Conservation (phyloP, 2,797 vertebrate genomes). For the Okamejei kenojei region DNA sequence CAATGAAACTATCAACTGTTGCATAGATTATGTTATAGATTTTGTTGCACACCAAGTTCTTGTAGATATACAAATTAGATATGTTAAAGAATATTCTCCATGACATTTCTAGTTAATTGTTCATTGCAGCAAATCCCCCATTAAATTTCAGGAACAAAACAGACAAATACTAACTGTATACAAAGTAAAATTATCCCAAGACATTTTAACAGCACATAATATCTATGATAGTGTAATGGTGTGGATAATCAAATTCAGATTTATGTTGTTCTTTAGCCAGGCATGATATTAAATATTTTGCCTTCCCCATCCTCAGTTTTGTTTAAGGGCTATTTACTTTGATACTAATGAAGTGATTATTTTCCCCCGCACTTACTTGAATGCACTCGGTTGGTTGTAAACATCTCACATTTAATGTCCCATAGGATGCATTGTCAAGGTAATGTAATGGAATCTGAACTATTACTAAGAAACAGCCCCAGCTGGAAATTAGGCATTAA, state of each 20-base stretch:
- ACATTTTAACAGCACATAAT: not conserved
- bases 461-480: not conserved
- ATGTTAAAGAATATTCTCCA: not conserved
- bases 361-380: not conserved
- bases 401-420: not conserved
- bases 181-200: not conserved
- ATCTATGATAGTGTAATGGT: not conserved
- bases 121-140: not conserved
- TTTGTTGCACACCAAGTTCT: not conserved
- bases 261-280: not conserved
- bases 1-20: not conserved
- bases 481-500: not conserved
- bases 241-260: not conserved
- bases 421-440: conserved; percentile 2
- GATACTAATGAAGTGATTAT: not conserved
- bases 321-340: not conserved
- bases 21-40: too few relatives aligned
- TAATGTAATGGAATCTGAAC: conserved; percentile 6
- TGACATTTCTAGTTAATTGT: not conserved
- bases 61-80: not conserved
- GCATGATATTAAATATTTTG: not conserved
- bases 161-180: not conserved
- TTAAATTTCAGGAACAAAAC: not conserved
- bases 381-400: conserved; percentile 6
- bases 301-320: not conserved